Percentiles rank a stretch among this genome's conserved stretches.
phyloP scores from a whole-genome alignment of 2,888 invertebrate genomes.

The Tipula unca region DNA sequence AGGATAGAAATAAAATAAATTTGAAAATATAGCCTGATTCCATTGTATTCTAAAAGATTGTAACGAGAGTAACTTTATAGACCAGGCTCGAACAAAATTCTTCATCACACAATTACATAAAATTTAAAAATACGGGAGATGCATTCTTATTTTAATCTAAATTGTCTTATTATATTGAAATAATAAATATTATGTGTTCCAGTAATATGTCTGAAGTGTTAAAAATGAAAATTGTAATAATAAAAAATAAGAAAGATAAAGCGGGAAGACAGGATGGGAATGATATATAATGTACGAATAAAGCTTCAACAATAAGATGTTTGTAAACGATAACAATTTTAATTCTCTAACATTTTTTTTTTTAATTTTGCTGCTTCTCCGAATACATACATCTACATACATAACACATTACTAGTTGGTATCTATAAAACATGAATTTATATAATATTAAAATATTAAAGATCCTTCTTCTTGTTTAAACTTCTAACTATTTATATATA shows the following conservation, averaged over 20 bases:
- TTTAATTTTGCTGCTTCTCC: not conserved
- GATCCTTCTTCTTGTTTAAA: not conserved
- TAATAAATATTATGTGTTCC: too few species aligned
- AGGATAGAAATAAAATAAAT: too few species aligned
- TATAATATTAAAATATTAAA: not conserved
- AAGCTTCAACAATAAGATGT: not conserved
- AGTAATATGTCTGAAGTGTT: not conserved
- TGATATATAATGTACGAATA: not conserved
- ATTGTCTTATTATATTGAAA: too few species aligned
- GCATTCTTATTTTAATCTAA: too few species aligned
- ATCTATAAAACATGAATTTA: constrained; percentile 14
- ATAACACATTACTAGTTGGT: not conserved
- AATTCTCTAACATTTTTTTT: not conserved
- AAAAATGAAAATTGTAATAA: not conserved
- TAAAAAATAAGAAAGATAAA: not conserved
- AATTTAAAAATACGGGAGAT: too few species aligned
- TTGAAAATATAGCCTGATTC: too few species aligned
- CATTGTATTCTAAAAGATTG: too few species aligned
- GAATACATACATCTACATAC: not conserved
- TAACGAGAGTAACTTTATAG: too few species aligned
- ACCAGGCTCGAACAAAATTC: too few species aligned
- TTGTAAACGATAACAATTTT: not conserved
- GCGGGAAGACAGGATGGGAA: not conserved
- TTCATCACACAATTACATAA: too few species aligned
- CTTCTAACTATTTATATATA: not conserved